phyloP scores from a whole-genome alignment of 2,797 vertebrate genomes.

The Myripristis jacobus region DNA sequence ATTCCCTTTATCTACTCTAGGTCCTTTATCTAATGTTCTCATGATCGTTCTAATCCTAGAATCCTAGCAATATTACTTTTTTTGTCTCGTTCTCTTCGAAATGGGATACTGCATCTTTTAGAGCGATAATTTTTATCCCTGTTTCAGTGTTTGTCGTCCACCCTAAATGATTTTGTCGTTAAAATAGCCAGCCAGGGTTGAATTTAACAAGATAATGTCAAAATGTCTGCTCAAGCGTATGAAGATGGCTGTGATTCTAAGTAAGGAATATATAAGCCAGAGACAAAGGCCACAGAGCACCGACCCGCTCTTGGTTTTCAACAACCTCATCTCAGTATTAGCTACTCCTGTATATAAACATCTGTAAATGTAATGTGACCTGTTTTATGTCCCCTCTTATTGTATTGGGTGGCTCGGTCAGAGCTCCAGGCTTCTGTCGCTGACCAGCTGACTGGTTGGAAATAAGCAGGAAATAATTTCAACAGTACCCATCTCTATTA shows the following conservation, averaged over 20 bases:
- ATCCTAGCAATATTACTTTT: slow-evolving; percentile 55
- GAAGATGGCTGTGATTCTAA: slow-evolving; percentile 59
- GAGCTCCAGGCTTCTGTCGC: slow-evolving; percentile 32
- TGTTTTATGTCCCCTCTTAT: slow-evolving; percentile 44
- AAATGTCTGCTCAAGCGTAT: slow-evolving; percentile 52
- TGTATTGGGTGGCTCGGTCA: slow-evolving; percentile 43
- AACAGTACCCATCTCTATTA: slow-evolving; percentile 27
- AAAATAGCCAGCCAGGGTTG: slow-evolving; percentile 62
- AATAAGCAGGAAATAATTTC: slow-evolving; percentile 44
- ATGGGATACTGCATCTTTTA: slow-evolving; percentile 82
- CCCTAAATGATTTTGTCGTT: slow-evolving; percentile 49
- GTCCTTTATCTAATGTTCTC: slow-evolving; percentile 13
- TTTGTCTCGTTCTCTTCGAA: slow-evolving; percentile 50
- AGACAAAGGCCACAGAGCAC: slow-evolving; percentile 67
- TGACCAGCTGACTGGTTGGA: slow-evolving; percentile 28
- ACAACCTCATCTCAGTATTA: slow-evolving; percentile 76
- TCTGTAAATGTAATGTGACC: slow-evolving; percentile 67
- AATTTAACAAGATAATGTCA: slow-evolving; percentile 66
- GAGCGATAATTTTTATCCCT: slow-evolving; percentile 44
- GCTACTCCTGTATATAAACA: slow-evolving; percentile 69
- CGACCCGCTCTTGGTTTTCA: slow-evolving; percentile 66
- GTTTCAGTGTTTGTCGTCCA: slow-evolving; percentile 53
- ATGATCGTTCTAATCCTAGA: slow-evolving; percentile 13
- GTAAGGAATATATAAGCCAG: slow-evolving; percentile 79
- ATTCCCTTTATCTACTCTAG: slow-evolving; percentile 12